Evolutionary conservation across 92 coral and sea anemone species (phyloP), one percentile per base, ranked within the genome.

Genomic region (Phenganax subtilis): DNA sequence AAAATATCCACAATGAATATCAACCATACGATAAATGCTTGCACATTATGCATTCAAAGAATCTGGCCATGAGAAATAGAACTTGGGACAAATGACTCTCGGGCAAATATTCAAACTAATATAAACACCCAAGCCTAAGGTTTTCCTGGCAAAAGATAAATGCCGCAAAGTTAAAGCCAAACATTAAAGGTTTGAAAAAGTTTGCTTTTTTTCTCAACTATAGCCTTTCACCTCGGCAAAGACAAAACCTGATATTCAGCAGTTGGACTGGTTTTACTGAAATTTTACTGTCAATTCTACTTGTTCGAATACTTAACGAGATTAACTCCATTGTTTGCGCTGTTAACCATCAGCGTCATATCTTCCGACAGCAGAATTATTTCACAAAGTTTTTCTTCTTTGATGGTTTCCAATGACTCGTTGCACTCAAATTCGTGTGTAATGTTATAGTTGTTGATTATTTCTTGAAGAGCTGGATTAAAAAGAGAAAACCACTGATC

Each of bases 261-360:
- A 20, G 25, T 20, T 58, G 0, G 63, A 11, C 63, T 0, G 63
- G 16, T 58, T 58, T 58, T 59, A 25, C 65, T 61, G 30, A 64
- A 20, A 64, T 12, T 64, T 64, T 59, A 59, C 20, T 59, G 70
- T 44, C 3, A 64, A 44, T 64, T 64, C 70, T 64, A 64, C 51
- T 64, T 64, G 37, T 64, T 64, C 70, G 70, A 64, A 64, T 20
- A 64, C 70, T 64, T 64, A 20, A 64, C 70, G 70, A 64, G 70
- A 64, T 64, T 64, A 64, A 64, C 70, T 64, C 70, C 70, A 64
- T 64, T 64, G 70, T 64, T 64, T 64, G 70, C 47, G 70, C 12
- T 64, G 70, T 64, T 64, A 64, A 64, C 70, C 70, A 64, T 64
- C 70, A 64, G 70, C 17, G 70, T 64, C 70, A 64, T 64, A 64